A percentile compares a stretch with the other conserved stretches of the same genome.
These are phyloP conservation scores for Calidris pugnax DNA, from an alignment of 2,113 vertebrate species.

Conservation along the genomic window DNA sequence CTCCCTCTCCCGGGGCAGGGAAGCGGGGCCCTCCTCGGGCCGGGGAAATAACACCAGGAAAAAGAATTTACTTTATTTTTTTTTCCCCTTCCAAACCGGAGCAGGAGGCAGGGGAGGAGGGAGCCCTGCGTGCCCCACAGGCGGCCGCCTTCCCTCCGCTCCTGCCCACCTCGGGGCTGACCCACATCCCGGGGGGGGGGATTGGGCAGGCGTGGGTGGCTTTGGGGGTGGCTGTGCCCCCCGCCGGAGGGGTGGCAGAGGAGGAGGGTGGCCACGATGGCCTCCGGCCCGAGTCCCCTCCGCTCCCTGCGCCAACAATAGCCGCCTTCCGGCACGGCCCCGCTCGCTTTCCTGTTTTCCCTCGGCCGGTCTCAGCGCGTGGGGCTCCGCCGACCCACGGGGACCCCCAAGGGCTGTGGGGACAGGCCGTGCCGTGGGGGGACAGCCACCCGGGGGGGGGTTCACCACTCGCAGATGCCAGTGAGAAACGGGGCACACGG, in stretches of 20 bases:
- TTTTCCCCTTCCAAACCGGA: background rate
- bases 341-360: background rate
- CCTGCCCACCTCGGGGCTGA: accelerated
- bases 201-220: background rate
- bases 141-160: accelerated
- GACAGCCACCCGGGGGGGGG: accelerated
- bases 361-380: accelerated
- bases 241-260: background rate
- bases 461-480: accelerated
- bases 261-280: background rate
- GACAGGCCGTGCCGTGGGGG: background rate
- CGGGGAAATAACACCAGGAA: background rate
- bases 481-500: accelerated
- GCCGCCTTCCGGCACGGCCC: background rate
- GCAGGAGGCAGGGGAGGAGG: background rate
- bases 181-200: background rate
- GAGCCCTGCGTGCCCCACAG: accelerated
- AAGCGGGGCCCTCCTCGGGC: background rate
- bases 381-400: background rate
- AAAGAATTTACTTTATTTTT: background rate
- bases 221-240: background rate
- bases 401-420: background rate
- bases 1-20: background rate
- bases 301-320: background rate
- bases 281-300: background rate